These are phyloP conservation scores for Cottoperca gobio DNA, from an alignment of 2,797 vertebrate species.

Conservation along the genomic window DNA sequence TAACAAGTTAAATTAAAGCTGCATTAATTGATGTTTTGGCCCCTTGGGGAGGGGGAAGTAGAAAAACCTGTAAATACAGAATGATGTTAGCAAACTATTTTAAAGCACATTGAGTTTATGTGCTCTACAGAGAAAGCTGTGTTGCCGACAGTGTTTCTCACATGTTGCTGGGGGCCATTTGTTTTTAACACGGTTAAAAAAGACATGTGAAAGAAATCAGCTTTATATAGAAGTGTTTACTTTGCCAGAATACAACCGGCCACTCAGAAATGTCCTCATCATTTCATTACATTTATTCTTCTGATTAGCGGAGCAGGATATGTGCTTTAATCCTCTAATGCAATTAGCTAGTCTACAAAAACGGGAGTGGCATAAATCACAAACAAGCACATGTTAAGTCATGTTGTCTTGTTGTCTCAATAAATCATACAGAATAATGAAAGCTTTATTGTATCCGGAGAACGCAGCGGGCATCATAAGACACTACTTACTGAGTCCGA, in stretches of 20 bases:
- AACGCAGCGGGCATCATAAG: conserved; percentile 43
- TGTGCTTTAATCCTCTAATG: conserved; percentile 13
- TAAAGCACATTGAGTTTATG: no score
- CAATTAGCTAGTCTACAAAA: conserved; percentile 23
- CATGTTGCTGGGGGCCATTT: conserved; percentile 23
- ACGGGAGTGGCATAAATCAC: background rate
- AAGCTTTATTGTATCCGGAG: conserved; percentile 6
- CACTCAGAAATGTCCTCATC: conserved; percentile 14
- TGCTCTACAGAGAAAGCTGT: no score
- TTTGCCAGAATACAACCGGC: conserved; percentile 20
- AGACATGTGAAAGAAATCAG: conserved; percentile 63
- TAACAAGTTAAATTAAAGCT: background rate
- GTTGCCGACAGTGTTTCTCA: conserved; percentile 36
- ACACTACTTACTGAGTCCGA: conserved; percentile 37
- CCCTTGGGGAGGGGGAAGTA: background rate
- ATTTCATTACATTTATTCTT: no score
- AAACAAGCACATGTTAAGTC: background rate
- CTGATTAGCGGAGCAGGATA: conserved; percentile 28
- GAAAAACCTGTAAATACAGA: background rate
- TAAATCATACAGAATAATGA: no score
- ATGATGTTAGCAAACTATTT: background rate
- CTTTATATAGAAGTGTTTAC: conserved; percentile 30
- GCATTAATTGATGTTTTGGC: background rate
- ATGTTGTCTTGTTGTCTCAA: background rate
- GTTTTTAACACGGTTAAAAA: conserved; percentile 40